Conservation (phyloP, 2,888 invertebrate species). For the Athalia circularis region DNA sequence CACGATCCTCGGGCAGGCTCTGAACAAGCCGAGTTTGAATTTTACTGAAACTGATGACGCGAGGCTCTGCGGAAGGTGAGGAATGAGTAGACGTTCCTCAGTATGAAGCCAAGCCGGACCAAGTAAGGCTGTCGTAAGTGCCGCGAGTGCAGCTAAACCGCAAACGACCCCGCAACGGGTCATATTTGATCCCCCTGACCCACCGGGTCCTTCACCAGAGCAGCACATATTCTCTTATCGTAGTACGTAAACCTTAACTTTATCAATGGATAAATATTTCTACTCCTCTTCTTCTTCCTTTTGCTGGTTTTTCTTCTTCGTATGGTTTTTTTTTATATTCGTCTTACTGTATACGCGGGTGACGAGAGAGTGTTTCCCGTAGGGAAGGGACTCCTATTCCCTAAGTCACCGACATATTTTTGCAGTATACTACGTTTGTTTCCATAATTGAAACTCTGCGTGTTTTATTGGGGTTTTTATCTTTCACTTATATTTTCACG, state of each 20-base stretch:
- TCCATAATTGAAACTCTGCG: conserved; percentile 10
- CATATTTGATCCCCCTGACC: conserved; percentile 65
- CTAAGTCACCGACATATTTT: conserved; percentile 28
- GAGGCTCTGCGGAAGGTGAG: conserved; percentile 62
- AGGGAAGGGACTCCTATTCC: conserved; percentile 21
- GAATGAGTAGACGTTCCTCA: conserved; percentile 66
- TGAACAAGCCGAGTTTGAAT: conserved; percentile 71
- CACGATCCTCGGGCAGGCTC: conserved; percentile 68
- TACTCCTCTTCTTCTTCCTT: no score
- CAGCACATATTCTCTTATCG: conserved; percentile 64
- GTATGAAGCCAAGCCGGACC: conserved; percentile 73
- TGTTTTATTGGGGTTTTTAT: neutral
- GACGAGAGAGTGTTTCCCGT: neutral
- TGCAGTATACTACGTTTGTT: conserved; percentile 12
- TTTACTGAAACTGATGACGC: conserved; percentile 65
- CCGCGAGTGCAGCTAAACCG: conserved; percentile 70
- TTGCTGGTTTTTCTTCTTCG: neutral
- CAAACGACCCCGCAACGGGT: conserved; percentile 71
- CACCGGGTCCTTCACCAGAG: conserved; percentile 60
- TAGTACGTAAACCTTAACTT: neutral
- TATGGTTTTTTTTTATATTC: conserved; percentile 17
- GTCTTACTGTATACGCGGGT: neutral
- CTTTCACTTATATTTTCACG: conserved; percentile 8
- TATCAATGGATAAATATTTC: no score
- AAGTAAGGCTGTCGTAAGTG: conserved; percentile 68